phyloP scores from a whole-genome alignment of 2,797 vertebrate species.

The Zonotrichia albicollis region DNA sequence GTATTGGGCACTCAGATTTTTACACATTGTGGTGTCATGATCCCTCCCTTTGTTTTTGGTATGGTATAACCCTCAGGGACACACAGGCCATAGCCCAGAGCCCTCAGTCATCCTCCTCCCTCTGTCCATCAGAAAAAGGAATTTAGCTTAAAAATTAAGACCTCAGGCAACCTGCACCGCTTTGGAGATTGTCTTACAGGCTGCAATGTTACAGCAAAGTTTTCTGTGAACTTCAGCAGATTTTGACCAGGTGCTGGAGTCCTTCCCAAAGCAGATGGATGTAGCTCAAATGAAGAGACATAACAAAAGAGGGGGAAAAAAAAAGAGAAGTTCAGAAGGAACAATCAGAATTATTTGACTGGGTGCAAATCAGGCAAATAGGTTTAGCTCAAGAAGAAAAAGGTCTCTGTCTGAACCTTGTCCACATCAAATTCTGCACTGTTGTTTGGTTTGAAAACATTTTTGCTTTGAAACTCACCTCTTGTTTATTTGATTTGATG shows the following conservation, averaged over 20 bases:
- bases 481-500: not conserved
- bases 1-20: not conserved
- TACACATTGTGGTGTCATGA: not conserved
- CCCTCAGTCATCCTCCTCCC: not conserved
- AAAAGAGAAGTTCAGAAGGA: not conserved
- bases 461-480: not conserved
- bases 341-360: not conserved
- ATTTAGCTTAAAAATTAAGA: not conserved
- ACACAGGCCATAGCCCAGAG: not conserved
- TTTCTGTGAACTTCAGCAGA: not conserved
- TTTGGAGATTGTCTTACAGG: not conserved
- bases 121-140: not conserved
- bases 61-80: rapidly evolving
- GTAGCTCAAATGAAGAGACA: not conserved
- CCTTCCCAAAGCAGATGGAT: not conserved
- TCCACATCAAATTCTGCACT: not conserved
- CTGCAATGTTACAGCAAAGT: not conserved
- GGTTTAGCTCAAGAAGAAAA: not conserved
- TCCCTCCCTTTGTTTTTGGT: rapidly evolving
- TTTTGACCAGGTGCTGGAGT: not conserved
- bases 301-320: rapidly evolving
- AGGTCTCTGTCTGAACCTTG: not conserved
- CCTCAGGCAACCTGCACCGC: not conserved
- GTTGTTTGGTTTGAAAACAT: slow-evolving; percentile 27
- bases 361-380: not conserved